Evolutionary conservation across 2,888 invertebrate genomes (phyloP), one percentile per base, ranked within the genome.

Genomic region (Pyrocoelia pectoralis): DNA sequence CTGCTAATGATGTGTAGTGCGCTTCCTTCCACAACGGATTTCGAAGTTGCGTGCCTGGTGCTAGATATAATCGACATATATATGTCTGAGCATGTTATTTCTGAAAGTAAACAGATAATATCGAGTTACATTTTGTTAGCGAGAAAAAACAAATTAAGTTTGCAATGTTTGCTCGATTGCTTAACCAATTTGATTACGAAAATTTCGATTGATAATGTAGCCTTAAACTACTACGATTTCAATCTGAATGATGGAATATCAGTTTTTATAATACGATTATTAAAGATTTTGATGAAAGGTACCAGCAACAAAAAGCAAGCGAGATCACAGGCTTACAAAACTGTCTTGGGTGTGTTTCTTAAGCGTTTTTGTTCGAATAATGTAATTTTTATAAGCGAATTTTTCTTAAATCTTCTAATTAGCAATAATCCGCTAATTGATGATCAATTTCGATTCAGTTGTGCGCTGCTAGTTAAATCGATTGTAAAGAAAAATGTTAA

Each of bases 341-440:
- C 60, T 18, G 56, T 83, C 2, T 74, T 85, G 0, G 82, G 84
- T 67, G 79, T 80, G 53, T 79, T 87, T 17, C 73, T 88, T 0
- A 76, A 82, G 19, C 79, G 79, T 56, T 80, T 84, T 41, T 85
- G 85, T 68, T 76, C 33, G n/a, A 17, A 76, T 1, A 78, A 74
- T 46, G 49, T 82, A 0, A 80, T 79, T 56, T 80, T 84, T 1
- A 87, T 85, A 72, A 79, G 87, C 3, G 83, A 85, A 15, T 86
- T 88, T 56, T 76, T 89, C 0, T 83, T 85, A 0, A 87, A 88
- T 72, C 83, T 88, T 69, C 84, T 85, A 43, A 81, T 84, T 9
- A 51, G 68, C 0, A 54, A 63, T 54, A 56, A 66, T 19, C 61
- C 66, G 52, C 43, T 70, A 50, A 51, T 73, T 2, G 57, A 74